Evolutionary conservation across 2,888 invertebrate species (phyloP), one percentile per base, ranked within the genome.

Genomic region (Plagodis dolabraria): DNA sequence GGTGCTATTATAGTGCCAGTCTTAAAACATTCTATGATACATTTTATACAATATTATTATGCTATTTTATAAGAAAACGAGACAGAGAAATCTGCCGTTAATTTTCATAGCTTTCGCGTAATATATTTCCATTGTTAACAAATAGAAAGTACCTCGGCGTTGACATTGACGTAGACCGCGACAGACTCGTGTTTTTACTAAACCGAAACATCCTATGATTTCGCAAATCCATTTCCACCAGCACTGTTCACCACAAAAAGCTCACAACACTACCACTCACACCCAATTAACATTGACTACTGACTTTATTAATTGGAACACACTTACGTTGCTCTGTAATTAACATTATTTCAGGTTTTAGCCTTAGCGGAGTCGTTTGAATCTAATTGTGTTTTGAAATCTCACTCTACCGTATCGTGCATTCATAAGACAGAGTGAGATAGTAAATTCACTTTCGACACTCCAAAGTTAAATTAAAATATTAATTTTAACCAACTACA

Each of bases 271-370:
- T 78, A 86, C 92, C 89, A 89, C 85, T 80, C 87, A 79, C 84
- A 72, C 70, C 72, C 76, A 71, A 79, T 80, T 76, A 72, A 77
- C 84, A 85, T 82, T 75, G 75, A 76, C 76, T 77, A 91, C 89
- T 91, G 89, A 75, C 75, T 73, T 22, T 74, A 79, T 75, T 84
- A 92, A 90, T 89, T 89, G 89, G 82, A 86, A 84, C 84, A 83
- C 69, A 77, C 70, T 22, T 68, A 67, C 80, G 85, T 86, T 86
- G 90, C 89, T 86, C 86, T 82, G 74, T 85, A 80, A 92, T 92
- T 92, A 88, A 78, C 90, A 92, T 92, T 89, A 12, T 89, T 91
- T 91, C 91, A 90, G 90, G 87, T 89, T 86, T 60, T 88, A 86
- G 79, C 88, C 86, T 90, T 83, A 85, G 82, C 80, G 76, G 77